Evolutionary conservation across 2,113 vertebrate genomes (phyloP), one percentile per base, ranked within the genome.

Genomic region (Oreotragus oreotragus): DNA sequence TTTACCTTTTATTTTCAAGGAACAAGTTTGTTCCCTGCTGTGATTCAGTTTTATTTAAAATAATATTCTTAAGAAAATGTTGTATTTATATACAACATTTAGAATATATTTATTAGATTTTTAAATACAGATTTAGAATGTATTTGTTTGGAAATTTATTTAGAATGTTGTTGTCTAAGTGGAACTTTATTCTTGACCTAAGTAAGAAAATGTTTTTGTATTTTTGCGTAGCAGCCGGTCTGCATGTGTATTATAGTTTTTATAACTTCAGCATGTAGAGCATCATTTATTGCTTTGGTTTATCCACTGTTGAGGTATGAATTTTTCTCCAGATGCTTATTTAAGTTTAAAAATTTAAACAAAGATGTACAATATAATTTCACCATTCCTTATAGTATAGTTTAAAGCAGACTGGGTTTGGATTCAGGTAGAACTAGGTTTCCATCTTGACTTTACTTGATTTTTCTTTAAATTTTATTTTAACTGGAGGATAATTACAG

Each of bases 1-100:
- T 79, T 95, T 76, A 53, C 43, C 33, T 57, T 93, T 93, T 84
- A 83, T 91, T 94, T 95, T 92, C 47, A 96, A 87, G 89, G 62
- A 94, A 39, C 55, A 47, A 6, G 3, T 62, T 39, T 81, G 49
- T 49, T 62, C 33, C 33, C 33, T 2, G 0, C 49, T 19, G 5
- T 80, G 47, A 64, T 1, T 88, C 43, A 47, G 14, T 96, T 94
- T 94, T 70, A 58, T 73, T 84, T 90, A 95, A 94, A 90, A 70
- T 83, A 55, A 77, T 60, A 9, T 85, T 81, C 39, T 85, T 87
- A 90, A 92, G 58, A 88, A 64, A 55, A 7, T 85, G 6, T 84
- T 83, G 33, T 70, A n/a, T 66, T 76, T n/a, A n/a, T n/a, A n/a
- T n/a, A n/a, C n/a, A n/a, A n/a, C n/a, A n/a, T n/a, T 76, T 76